phyloP scores from a whole-genome alignment of 2,113 vertebrate species.

The Pachypanchax playfairii region DNA sequence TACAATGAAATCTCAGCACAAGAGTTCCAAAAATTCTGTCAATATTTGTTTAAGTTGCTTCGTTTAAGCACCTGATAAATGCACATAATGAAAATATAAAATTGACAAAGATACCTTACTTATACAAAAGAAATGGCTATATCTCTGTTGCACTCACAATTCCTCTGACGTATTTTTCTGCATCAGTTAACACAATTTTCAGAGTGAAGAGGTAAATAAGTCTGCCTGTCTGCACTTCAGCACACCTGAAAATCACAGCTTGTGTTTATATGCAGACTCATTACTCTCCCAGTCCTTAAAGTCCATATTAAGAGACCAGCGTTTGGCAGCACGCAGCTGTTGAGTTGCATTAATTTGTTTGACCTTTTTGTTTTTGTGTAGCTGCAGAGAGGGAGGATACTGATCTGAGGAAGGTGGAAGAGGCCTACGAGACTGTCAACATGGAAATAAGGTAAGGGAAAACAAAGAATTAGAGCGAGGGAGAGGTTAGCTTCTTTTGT shows the following conservation, averaged over 20 bases:
- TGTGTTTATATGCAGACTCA: slow-evolving; percentile 34
- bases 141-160: slow-evolving; percentile 24
- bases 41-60: too few relatives aligned
- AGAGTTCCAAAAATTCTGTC: too few relatives aligned
- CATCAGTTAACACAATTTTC: slow-evolving; percentile 44
- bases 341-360: slow-evolving; percentile 60
- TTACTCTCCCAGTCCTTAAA: slow-evolving; percentile 35
- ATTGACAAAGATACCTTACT: slow-evolving; percentile 14
- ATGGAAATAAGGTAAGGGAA: slow-evolving; percentile 73
- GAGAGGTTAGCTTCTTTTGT: slow-evolving; percentile 12
- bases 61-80: neutral
- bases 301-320: slow-evolving; percentile 44
- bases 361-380: slow-evolving; percentile 73
- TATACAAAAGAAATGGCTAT: slow-evolving; percentile 20
- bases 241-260: slow-evolving; percentile 57
- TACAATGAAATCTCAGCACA: too few relatives aligned
- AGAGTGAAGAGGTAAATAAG: slow-evolving; percentile 56
- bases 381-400: slow-evolving; percentile 67
- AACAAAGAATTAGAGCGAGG: slow-evolving; percentile 11
- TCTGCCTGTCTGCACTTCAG: slow-evolving; percentile 27
- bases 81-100: neutral
- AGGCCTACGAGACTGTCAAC: slow-evolving; percentile 70
- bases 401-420: slow-evolving; percentile 73
- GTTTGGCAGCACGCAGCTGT: slow-evolving; percentile 62
- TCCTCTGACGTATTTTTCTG: slow-evolving; percentile 16